phyloP scores from a whole-genome alignment of 2,888 invertebrate species.

The Amphipoea lucens region DNA sequence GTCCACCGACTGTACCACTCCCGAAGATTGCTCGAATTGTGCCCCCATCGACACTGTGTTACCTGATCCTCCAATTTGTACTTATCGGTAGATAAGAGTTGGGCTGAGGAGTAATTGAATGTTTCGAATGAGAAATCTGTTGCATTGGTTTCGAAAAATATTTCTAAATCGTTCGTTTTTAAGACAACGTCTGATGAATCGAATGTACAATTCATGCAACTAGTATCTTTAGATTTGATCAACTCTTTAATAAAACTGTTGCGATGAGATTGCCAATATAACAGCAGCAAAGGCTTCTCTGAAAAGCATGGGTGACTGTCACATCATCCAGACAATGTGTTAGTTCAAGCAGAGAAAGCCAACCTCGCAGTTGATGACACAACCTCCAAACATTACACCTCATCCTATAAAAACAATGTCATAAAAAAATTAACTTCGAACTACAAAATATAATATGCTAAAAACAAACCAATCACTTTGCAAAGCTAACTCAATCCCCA shows the following conservation, averaged over 20 bases:
- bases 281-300: neutral
- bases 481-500: constrained; percentile 54
- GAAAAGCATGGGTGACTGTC: neutral
- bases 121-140: constrained; percentile 10
- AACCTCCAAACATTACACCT: neutral
- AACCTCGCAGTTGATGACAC: neutral
- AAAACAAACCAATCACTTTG: constrained; percentile 36
- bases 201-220: too few species aligned
- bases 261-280: too few species aligned
- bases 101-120: constrained; percentile 39
- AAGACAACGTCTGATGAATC: neutral
- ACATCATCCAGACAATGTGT: too few species aligned
- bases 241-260: neutral
- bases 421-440: constrained; percentile 7
- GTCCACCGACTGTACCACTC: constrained; percentile 80
- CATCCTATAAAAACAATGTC: neutral
- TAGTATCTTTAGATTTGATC: neutral
- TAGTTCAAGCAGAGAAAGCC: neutral
- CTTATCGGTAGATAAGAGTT: constrained; percentile 20
- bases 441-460: neutral
- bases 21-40: constrained; percentile 78
- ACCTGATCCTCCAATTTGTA: constrained; percentile 68
- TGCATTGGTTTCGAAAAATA: neutral
- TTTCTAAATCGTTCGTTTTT: neutral
- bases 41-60: constrained; percentile 72